Evolutionary conservation across 1,140 invertebrate species (phyloP).

Genomic region (Brachystomella parvula): DNA sequence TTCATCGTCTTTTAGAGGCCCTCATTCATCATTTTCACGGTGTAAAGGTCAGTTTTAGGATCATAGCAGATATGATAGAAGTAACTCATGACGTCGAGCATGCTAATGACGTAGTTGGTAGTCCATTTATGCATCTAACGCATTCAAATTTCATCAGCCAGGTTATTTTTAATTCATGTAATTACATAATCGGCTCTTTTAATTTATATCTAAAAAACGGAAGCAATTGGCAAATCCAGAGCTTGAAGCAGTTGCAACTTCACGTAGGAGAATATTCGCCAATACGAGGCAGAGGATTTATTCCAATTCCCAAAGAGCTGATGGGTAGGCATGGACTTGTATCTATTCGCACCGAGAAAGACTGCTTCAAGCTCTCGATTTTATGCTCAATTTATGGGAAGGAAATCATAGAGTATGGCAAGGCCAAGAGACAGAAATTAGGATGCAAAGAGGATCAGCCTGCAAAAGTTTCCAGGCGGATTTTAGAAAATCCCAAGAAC

Average conservation of each 20-base stretch:
- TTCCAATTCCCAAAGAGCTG: background rate
- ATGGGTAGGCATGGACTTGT: background rate
- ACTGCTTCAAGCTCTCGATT: background rate
- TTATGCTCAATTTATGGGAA: background rate
- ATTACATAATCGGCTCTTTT: background rate
- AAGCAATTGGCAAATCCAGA: background rate
- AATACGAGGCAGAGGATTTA: background rate
- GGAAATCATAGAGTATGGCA: background rate
- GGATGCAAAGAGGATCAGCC: no score
- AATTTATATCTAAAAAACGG: background rate
- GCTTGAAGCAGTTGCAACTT: background rate
- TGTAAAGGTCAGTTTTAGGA: background rate
- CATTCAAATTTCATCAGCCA: background rate
- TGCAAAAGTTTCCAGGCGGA: no score
- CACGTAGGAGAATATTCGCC: background rate
- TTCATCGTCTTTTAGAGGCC: background rate
- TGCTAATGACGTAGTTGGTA: background rate
- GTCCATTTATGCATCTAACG: background rate
- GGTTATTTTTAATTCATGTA: background rate
- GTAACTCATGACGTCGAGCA: background rate
- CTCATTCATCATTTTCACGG: background rate
- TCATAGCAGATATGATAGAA: background rate
- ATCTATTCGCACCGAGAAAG: background rate
- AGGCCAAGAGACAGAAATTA: no score
- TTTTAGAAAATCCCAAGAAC: no score